Conservation (phyloP, 2,888 invertebrate species). For the Caenorhabditis japonica region DNA sequence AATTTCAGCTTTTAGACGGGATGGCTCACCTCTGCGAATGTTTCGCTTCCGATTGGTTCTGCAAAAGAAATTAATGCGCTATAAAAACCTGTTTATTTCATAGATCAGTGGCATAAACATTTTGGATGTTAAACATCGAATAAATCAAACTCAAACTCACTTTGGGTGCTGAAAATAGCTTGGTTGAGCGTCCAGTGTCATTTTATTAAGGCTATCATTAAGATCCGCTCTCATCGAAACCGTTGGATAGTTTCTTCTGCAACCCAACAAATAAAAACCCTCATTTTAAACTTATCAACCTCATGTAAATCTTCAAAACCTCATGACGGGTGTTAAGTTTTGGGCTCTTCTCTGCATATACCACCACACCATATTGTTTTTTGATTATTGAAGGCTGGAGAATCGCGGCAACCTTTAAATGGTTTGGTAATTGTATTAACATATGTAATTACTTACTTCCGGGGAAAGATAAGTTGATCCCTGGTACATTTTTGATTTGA, state of each 20-base stretch:
- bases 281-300: conserved; percentile 3
- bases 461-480: too few species aligned
- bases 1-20: not conserved
- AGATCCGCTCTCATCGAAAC: conserved; percentile 10
- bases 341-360: conserved; percentile 11
- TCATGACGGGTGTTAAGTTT: conserved; percentile 18
- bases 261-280: conserved; percentile 4
- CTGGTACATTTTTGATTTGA: too few species aligned
- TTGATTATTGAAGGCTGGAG: conserved; percentile 13
- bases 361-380: conserved; percentile 20
- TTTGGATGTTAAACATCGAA: too few species aligned
- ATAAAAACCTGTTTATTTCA: too few species aligned
- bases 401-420: conserved; percentile 35
- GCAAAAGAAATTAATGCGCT: too few species aligned
- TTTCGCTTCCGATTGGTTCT: conserved; percentile 23
- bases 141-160: too few species aligned
- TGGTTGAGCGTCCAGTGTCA: not conserved
- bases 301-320: conserved; percentile 37
- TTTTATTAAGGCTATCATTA: conserved; percentile 2
- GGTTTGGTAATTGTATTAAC: too few species aligned
- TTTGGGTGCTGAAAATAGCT: conserved; percentile 13
- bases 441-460: too few species aligned
- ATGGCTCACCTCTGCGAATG: conserved; percentile 4
- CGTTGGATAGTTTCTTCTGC: conserved; percentile 21
- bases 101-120: too few species aligned